Base-by-base conservation (phyloP, 1,140 invertebrate species). In the Neodiprion pinetum region DNA sequence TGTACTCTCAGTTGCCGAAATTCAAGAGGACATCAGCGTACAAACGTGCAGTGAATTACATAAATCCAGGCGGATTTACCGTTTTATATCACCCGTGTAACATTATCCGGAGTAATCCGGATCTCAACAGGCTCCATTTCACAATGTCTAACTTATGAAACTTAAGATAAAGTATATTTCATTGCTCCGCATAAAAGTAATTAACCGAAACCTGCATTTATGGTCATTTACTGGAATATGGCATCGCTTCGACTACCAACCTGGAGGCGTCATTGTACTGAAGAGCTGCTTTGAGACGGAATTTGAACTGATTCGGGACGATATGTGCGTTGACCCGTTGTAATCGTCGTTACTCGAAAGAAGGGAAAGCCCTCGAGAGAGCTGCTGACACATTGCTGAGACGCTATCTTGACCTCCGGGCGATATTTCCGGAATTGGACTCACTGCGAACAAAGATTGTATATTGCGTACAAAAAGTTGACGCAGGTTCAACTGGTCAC, bases 341-440 rank as follows among this genome's bases (percentile, higher is more conserved):
- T 85, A 85, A 86, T 92, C 82, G 81, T 90, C 94, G 79, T 89
- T 93, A 76, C 93, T 92, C 3, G 93, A 93, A 7, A 97, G 90
- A 74, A 96, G 89, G 48, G 94, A 94, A 17, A 97, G 89, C 17
- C 95, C 96, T 85, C 94, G 94, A 49, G 95, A 94, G 49, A 97
- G 89, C 83, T 97, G 95, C 86, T 96, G 95, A 88, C 96, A 97
- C 90, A 97, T 93, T 75, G 95, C 94, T 77, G 95, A 94, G 23
- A 97, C 95, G 17, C 94, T 93, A 84, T 96, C 94, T 12, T 90
- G 91, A n/a, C 85, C 87, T 74, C 87, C 89, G 76, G 94, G 94
- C 67, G 95, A 94, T 80, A 93, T 91, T 90, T 96, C 95, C 23
- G 94, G 93, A 85, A 96, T 96, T 47, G 94, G 93, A 80, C 94